Conservation (phyloP, 2,888 invertebrate genomes). For the Temnothorax rugatulus region DNA sequence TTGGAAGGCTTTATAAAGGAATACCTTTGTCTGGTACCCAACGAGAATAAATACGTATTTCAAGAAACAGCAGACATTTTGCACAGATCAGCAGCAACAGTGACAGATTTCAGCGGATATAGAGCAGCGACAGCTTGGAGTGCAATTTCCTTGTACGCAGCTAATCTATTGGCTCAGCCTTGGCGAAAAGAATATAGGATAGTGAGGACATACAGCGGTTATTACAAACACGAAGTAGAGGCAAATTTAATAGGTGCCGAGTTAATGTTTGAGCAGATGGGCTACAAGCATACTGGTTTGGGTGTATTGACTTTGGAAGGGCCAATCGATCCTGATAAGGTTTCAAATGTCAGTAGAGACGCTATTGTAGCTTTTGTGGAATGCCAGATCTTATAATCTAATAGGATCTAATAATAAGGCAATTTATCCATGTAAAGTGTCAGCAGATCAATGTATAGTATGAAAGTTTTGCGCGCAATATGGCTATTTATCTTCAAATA, state of each 20-base stretch:
- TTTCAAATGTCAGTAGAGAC: slow-evolving; percentile 93
- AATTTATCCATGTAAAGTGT: neutral
- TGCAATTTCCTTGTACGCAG: slow-evolving; percentile 94
- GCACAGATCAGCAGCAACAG: slow-evolving; percentile 90
- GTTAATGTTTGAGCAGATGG: slow-evolving; percentile 93
- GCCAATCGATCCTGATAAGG: slow-evolving; percentile 94
- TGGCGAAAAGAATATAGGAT: slow-evolving; percentile 95
- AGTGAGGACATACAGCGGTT: slow-evolving; percentile 94
- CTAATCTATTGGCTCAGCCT: slow-evolving; percentile 94
- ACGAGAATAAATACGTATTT: slow-evolving; percentile 93
- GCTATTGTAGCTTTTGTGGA: slow-evolving; percentile 95
- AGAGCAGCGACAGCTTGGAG: slow-evolving; percentile 94
- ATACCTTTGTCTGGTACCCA: slow-evolving; percentile 92
- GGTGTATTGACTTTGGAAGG: slow-evolving; percentile 90
- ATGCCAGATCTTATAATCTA: no score
- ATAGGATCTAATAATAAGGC: no score
- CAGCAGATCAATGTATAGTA: no score
- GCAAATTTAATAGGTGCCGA: slow-evolving; percentile 93
- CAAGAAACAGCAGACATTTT: slow-evolving; percentile 92
- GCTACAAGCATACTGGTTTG: slow-evolving; percentile 90
- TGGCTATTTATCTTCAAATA: no score
- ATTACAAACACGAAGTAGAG: slow-evolving; percentile 95
- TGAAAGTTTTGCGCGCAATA: no score
- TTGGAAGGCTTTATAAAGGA: slow-evolving; percentile 93
- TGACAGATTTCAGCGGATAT: slow-evolving; percentile 93